Evolutionary conservation across 1,140 invertebrate genomes (phyloP).

Genomic region (Drosophila nebulosa): DNA sequence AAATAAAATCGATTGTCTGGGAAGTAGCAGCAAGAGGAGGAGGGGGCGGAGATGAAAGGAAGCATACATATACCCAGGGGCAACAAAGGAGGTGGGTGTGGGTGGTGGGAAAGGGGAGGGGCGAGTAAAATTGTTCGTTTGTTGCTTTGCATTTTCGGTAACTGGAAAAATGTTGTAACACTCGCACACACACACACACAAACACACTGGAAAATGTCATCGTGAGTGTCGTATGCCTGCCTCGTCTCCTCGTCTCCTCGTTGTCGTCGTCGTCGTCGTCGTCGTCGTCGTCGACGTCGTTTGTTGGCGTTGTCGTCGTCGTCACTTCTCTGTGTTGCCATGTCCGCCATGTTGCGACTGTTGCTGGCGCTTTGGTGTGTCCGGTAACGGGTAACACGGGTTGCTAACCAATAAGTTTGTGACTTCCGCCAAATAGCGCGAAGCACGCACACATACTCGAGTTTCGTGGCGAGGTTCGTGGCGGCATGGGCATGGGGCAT

Average conservation of each 20-base stretch:
- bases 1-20: constrained; percentile 1
- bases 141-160: constrained; percentile 20
- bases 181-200: not conserved
- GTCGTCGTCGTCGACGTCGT: not conserved
- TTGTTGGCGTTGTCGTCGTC: constrained; percentile 10
- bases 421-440: constrained; percentile 72
- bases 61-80: not conserved
- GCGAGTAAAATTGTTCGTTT: not conserved
- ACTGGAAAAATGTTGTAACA: constrained; percentile 25
- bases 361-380: not conserved
- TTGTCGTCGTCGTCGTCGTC: constrained; percentile 4
- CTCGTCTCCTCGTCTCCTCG: not conserved
- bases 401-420: constrained; percentile 72
- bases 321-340: constrained; percentile 47
- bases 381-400: constrained; percentile 18
- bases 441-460: constrained; percentile 41
- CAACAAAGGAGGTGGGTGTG: too few species aligned
- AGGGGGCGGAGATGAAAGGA: not conserved
- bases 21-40: not conserved
- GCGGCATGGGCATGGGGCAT: too few species aligned
- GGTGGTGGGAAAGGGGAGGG: not conserved
- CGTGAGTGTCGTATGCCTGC: not conserved
- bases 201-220: constrained; percentile 39
- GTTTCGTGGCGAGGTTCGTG: not conserved
- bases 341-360: constrained; percentile 60